Evolutionary conservation across 2,888 invertebrate genomes (phyloP).

Genomic region (Eumerus sabulonum): DNA sequence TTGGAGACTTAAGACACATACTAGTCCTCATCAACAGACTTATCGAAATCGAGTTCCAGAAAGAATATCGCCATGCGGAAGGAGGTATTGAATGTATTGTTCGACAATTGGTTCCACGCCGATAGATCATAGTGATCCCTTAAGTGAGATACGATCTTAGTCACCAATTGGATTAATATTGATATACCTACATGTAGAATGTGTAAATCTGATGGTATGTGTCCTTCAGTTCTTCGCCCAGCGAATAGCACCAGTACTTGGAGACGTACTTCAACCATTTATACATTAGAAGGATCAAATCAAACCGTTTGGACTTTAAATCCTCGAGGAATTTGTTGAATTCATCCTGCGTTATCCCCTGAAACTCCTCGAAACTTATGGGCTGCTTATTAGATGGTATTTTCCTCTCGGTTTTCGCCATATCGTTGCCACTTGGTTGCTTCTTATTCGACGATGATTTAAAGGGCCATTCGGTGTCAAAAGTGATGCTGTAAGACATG

Average conservation of each 20-base stretch:
- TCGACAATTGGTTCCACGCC: constrained; percentile 72
- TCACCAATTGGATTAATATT: not conserved
- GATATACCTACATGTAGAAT: constrained; percentile 70
- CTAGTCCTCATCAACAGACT: constrained; percentile 59
- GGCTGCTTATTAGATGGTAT: constrained; percentile 7
- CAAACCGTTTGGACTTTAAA: constrained; percentile 68
- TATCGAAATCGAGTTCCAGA: constrained; percentile 72
- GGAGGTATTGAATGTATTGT: constrained; percentile 71
- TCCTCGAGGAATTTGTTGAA: constrained; percentile 71
- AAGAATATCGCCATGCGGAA: constrained; percentile 72
- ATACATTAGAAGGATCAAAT: constrained; percentile 71
- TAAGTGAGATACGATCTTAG: no score
- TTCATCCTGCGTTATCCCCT: constrained; percentile 68
- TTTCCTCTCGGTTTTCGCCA: constrained; percentile 19
- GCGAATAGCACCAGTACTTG: constrained; percentile 70
- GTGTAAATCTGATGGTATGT: constrained; percentile 71
- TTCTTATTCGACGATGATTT: constrained; percentile 11
- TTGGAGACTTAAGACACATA: constrained; percentile 26
- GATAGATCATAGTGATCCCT: constrained; percentile 72
- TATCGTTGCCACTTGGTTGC: constrained; percentile 1
- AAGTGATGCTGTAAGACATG: constrained; percentile 66
- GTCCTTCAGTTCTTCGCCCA: constrained; percentile 71
- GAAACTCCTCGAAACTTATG: constrained; percentile 68
- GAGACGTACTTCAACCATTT: constrained; percentile 73
- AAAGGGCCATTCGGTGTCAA: constrained; percentile 72